Evolutionary conservation across 1,140 invertebrate species (phyloP), one percentile per base, ranked within the genome.

Genomic region (Brachionus koreanus): DNA sequence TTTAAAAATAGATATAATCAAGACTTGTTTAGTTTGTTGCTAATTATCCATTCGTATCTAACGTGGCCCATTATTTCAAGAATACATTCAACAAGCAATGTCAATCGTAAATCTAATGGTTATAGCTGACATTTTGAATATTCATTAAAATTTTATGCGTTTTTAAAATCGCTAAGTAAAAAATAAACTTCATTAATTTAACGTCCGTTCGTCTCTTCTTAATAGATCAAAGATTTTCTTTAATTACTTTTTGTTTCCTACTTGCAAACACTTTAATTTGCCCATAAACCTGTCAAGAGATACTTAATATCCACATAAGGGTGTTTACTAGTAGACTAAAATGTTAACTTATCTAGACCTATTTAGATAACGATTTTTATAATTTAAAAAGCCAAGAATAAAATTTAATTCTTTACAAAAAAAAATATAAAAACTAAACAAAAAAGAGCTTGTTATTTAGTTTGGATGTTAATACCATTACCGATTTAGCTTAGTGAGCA

Each of bases 331-430:
- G n/a, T 57, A 19, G 49, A 19, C 16, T 57, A 57, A 57, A 57
- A 57, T 57, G 33, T 65, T 37, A 33, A 65, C 33, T 33, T 65
- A 33, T 65, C 25, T 35, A 65, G 63, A 65, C 63, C 29, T 65
- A 65, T 65, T 39, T 37, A 69, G 65, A 69, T 69, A 69, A 69
- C 16, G 35, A 69, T 19, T 69, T 69, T 33, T 10, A 69, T 69
- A 16, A 42, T 25, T 25, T 25, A 12, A 12, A 23, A 5, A 63
- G 19, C 29, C 5, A 63, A 12, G 6, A 63, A 19, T 2, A 23
- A 57, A 57, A 19, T 57, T 57, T 57, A 16, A 57, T 10, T 19
- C 13, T 42, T 42, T 42, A 42, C 29, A 2, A 29, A 13, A 42
- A 42, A 7, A 42, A 42, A 13, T 39, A 42, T 42, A 42, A 42